Evolutionary conservation across 2,888 invertebrate species (phyloP), one percentile per base, ranked within the genome.

Genomic region (Diarsia rubi): DNA sequence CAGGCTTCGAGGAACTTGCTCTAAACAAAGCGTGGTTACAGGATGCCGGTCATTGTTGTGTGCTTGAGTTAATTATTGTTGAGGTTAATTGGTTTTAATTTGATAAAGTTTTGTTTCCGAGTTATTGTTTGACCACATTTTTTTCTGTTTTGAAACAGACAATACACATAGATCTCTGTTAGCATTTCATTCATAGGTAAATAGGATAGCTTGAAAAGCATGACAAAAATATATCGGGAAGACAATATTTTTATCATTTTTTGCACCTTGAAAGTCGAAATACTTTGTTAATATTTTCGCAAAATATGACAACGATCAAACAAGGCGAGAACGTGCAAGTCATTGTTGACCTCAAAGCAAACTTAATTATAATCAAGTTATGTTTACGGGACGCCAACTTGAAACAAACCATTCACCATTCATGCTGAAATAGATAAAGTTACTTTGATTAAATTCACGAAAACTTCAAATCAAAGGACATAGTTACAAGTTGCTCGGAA

Each of bases 391-490:
- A 81, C 81, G 84, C 77, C 75, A 79, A 82, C 82, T 86, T 75
- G 78, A 79, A 83, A 82, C 85, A 83, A 89, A 83, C 86, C 85
- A 84, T 89, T 88, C 86, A 83, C 86, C 85, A 84, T 89, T 88
- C 86, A 86, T 79, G 85, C 86, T 82, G 84, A 89, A 89, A 90
- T 88, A 90, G 88, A 89, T 89, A 90, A 90, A 91, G 89, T 90
- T 86, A 88, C 89, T 90, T 89, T 89, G 90, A 91, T 91, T 91
- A 90, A 91, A 91, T 88, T 88, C 81, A 83, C 86, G 77, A 83
- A 86, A 88, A 88, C 87, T 90, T 86, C 75, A 86, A 88, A 90
- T 89, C 88, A 88, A 89, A 89, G 86, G 86, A 88, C 86, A 86
- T 88, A 89, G 86, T 88, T 86, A 79, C 85, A 86, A 84, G 86